phyloP scores from a whole-genome alignment of 2,797 vertebrate species.

The Hippoglossus hippoglossus region DNA sequence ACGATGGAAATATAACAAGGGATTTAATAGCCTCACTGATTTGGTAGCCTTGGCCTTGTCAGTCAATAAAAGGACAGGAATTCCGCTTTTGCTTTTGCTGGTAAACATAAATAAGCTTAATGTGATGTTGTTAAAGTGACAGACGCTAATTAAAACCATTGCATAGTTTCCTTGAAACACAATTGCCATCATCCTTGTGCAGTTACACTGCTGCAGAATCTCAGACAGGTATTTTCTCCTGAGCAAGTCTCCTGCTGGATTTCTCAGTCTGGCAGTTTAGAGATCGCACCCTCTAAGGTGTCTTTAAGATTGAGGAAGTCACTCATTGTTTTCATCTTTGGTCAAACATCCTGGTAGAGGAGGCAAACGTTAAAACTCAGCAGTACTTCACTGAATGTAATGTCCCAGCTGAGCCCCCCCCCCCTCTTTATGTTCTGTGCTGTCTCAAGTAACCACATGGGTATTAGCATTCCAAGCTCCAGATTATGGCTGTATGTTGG shows the following conservation, averaged over 20 bases:
- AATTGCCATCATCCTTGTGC: too few relatives aligned
- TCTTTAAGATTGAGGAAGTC: neutral
- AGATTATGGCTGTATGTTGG: conserved; percentile 58
- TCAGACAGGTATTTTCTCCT: neutral
- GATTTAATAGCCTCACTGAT: too few relatives aligned
- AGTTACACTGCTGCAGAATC: too few relatives aligned
- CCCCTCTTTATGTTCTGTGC: conserved; percentile 28
- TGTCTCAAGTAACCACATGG: conserved; percentile 65
- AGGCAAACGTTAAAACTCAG: neutral
- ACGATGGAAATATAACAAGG: too few relatives aligned
- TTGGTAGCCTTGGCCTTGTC: too few relatives aligned
- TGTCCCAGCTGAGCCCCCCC: conserved; percentile 13
- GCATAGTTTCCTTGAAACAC: neutral
- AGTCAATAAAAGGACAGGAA: too few relatives aligned
- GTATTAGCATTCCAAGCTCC: conserved; percentile 66
- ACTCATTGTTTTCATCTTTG: neutral
- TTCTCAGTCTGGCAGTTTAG: too few relatives aligned
- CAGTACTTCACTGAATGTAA: neutral
- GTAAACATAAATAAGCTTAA: too few relatives aligned
- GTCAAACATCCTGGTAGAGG: neutral
- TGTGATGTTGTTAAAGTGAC: too few relatives aligned
- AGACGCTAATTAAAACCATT: neutral
- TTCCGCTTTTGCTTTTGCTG: too few relatives aligned
- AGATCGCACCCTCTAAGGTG: neutral
- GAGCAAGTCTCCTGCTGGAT: too few relatives aligned